Conservation (phyloP, 2,113 vertebrate species). For the Leptosomus discolor region DNA sequence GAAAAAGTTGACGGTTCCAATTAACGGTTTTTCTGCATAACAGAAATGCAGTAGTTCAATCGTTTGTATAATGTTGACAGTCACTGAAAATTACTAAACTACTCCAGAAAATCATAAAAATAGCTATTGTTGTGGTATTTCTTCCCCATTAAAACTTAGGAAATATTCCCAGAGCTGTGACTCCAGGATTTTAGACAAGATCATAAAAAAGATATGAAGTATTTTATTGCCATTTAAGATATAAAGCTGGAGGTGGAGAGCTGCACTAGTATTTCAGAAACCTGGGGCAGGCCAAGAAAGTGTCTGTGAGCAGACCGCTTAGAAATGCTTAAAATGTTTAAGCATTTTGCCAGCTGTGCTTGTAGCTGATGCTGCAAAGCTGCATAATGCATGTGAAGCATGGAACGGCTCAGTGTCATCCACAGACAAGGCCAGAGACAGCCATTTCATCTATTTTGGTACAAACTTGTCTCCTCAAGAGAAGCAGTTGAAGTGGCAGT, state of each 20-base stretch:
- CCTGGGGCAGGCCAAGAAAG: not conserved
- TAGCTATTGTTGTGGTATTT: not conserved
- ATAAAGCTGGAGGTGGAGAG: not conserved
- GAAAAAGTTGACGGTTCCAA: not conserved
- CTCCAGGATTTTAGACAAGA: not conserved
- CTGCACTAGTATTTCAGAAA: not conserved
- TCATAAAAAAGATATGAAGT: not conserved
- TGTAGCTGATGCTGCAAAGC: too few species aligned
- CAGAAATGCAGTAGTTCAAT: not conserved
- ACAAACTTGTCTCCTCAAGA: not conserved
- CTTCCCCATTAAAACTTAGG: not conserved
- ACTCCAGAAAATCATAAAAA: not conserved
- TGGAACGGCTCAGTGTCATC: not conserved
- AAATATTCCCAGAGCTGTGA: not conserved
- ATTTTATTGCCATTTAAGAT: not conserved
- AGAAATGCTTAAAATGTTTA: not conserved
- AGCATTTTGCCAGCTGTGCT: not conserved
- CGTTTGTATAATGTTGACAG: not conserved
- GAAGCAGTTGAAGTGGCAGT: not conserved
- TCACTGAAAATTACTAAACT: not conserved
- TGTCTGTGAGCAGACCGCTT: not conserved
- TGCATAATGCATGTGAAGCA: too few species aligned
- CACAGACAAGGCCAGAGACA: not conserved
- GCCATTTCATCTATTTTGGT: not conserved
- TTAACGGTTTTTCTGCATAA: not conserved